These are phyloP conservation scores for Heterodera carotae DNA, from an alignment of 1,140 invertebrate genomes.

Conservation along the genomic window DNA sequence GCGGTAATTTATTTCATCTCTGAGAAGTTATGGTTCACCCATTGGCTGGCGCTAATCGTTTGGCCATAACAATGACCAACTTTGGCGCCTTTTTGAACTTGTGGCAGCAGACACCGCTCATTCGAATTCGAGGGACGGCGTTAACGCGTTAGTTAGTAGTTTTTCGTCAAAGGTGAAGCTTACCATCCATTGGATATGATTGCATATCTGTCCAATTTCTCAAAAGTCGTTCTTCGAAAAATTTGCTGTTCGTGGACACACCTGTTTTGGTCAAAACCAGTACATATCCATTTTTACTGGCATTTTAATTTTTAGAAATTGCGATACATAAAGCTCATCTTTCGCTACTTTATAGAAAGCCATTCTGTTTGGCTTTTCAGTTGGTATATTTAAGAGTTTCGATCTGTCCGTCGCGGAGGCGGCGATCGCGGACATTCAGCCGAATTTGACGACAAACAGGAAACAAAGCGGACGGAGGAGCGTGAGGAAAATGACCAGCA, in stretches of 20 bases:
- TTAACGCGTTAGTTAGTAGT: not conserved
- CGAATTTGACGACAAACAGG: not conserved
- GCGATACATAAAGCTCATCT: too few relatives aligned
- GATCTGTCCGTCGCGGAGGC: not conserved
- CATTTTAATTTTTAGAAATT: too few relatives aligned
- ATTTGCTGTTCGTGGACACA: not conserved
- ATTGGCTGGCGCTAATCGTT: not conserved
- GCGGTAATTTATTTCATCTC: too few relatives aligned
- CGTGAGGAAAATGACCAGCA: not conserved
- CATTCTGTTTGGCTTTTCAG: too few relatives aligned
- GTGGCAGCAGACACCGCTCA: not conserved
- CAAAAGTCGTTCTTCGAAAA: not conserved
- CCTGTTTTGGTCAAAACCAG: too few relatives aligned
- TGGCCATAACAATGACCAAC: not conserved
- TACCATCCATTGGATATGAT: too few relatives aligned
- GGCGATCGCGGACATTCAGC: not conserved
- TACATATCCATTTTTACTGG: too few relatives aligned
- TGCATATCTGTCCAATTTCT: too few relatives aligned
- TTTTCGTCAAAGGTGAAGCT: too few relatives aligned
- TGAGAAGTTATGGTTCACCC: not conserved
- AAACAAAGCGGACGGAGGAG: not conserved
- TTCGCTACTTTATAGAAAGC: too few relatives aligned
- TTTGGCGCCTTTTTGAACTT: not conserved
- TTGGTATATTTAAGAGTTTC: too few relatives aligned
- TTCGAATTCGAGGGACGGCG: not conserved